Evolutionary conservation across 23 tunicate genomes (phyloP).

Genomic region (Styela plicata): DNA sequence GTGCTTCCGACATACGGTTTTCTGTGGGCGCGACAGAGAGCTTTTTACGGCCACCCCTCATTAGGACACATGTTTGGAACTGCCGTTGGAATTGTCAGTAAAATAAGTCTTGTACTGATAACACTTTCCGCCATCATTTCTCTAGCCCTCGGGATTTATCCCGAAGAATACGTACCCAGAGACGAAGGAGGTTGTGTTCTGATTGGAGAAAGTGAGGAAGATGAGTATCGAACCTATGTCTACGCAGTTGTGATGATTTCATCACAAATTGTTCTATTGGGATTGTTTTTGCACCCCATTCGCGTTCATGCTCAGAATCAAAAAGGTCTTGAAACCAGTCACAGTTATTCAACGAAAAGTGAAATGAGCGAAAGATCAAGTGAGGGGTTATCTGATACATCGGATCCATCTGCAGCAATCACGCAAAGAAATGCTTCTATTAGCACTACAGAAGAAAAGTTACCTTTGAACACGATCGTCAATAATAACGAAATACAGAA

Average conservation of each 20-base stretch:
- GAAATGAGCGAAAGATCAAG: not conserved
- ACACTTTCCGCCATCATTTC: constrained; percentile 3
- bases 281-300: constrained; percentile 7
- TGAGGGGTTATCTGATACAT: not conserved
- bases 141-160: not conserved
- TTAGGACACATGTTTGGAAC: constrained; percentile 23
- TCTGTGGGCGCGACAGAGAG: constrained; percentile 30
- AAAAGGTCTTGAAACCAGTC: not conserved
- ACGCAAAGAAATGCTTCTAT: not conserved
- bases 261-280: not conserved
- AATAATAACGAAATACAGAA: not conserved
- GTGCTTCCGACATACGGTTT: constrained; percentile 18
- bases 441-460: not conserved
- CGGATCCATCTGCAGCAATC: not conserved
- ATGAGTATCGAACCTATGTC: constrained; percentile 21
- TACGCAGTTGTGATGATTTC: constrained; percentile 16
- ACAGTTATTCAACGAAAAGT: not conserved
- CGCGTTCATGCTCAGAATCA: constrained; percentile 8
- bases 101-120: constrained; percentile 2
- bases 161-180: constrained; percentile 13
- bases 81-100: not conserved
- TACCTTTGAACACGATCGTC: not conserved
- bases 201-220: constrained; percentile 8
- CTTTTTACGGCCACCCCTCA: constrained; percentile 33
- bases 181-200: constrained; percentile 14